Percentiles rank a stretch among this genome's conserved stretches.
phyloP scores from a whole-genome alignment of 2,113 vertebrate species.

The Cryptomyrus ogoouensis region DNA sequence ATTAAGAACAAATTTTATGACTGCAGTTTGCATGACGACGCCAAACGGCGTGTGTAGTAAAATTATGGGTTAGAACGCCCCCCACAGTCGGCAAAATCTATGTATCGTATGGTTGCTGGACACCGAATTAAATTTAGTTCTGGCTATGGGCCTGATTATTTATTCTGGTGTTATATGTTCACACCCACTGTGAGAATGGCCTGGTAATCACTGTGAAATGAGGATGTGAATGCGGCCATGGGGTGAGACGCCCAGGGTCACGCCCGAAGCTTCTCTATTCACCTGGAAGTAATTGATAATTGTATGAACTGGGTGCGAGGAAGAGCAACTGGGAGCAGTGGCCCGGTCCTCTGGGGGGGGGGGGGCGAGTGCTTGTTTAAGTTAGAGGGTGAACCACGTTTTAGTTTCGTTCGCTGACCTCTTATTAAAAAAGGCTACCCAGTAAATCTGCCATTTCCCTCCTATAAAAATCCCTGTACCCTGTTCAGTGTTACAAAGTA shows the following conservation, averaged over 20 bases:
- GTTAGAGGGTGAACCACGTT: background rate
- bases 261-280: background rate
- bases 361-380: background rate
- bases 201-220: background rate
- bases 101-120: background rate
- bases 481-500: background rate
- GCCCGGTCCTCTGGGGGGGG: background rate
- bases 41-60: background rate
- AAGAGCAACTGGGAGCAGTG: background rate
- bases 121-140: background rate
- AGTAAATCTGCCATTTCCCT: background rate
- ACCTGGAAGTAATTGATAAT: background rate
- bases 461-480: background rate
- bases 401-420: background rate
- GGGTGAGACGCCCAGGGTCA: background rate
- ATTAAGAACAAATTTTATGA: background rate
- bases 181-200: background rate
- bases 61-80: background rate
- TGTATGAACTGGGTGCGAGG: background rate
- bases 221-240: background rate
- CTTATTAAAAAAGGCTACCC: background rate
- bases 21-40: background rate
- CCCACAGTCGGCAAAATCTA: background rate
- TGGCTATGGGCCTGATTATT: background rate
- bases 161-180: background rate